These are phyloP conservation scores for Gallinago stenura DNA, from an alignment of 2,797 vertebrate species.

Conservation along the genomic window DNA sequence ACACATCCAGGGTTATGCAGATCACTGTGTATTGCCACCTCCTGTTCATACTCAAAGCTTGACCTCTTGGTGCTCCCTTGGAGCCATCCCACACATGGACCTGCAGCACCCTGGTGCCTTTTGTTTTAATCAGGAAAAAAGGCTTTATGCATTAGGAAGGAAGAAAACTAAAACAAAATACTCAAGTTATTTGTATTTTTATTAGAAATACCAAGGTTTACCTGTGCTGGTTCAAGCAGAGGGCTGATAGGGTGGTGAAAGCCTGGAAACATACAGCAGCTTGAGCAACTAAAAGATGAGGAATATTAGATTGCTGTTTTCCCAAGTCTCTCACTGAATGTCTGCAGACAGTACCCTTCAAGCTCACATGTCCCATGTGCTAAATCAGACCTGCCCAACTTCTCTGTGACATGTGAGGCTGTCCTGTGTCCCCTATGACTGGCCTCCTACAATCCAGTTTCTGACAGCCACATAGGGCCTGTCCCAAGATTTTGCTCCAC, in stretches of 20 bases:
- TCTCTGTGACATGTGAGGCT: background rate
- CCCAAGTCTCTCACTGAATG: background rate
- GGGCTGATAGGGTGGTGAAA: background rate
- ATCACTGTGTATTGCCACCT: background rate
- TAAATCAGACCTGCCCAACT: background rate
- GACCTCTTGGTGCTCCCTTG: background rate
- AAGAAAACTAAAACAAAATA: background rate
- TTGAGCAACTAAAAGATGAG: background rate
- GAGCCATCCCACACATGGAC: background rate
- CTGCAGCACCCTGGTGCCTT: background rate
- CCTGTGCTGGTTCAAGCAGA: background rate
- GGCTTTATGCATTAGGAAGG: background rate
- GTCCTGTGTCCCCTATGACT: background rate
- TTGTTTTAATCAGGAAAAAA: background rate
- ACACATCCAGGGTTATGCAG: background rate
- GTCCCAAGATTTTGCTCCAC: background rate
- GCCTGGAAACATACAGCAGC: background rate
- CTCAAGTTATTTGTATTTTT: background rate
- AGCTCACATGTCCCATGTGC: background rate
- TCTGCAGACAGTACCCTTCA: background rate
- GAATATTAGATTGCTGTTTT: background rate
- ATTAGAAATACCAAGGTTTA: background rate
- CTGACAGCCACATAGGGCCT: background rate
- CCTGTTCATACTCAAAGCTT: background rate
- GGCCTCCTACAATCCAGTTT: accelerated